Evolutionary conservation across 2,113 vertebrate species (phyloP), one percentile per base, ranked within the genome.

Genomic region (Vidua macroura): DNA sequence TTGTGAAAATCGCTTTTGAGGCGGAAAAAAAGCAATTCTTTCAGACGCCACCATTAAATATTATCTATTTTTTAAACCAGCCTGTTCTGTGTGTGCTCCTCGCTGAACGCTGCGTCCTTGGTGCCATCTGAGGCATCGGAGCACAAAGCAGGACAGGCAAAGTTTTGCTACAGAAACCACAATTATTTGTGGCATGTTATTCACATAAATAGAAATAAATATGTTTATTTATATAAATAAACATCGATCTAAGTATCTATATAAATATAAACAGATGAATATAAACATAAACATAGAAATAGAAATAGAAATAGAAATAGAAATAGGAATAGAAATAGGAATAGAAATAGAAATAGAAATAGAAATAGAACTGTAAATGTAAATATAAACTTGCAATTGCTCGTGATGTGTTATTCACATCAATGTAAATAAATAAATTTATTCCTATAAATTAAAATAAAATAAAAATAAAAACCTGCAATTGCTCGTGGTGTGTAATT

Each of bases 131-230:
- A 69, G 62, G 44, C 27, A 39, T 1, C 11, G 5, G 15, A 31
- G 55, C 53, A 30, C 31, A 67, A 10, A 39, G 52, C 23, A 69
- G 79, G 31, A 64, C 23, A 8, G 51, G 70, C 23, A 8, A 80
- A 35, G 33, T 35, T 92, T 24, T 77, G 68, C 52, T 39, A 39
- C 75, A 44, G 62, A 44, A 87, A 49, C 39, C 9, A 48, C 66
- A 31, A 27, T 31, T 73, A 27, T 35, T 56, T 0, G 0, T 7
- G 33, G 44, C 14, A 63, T 49, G 30, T 41, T 55, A 11, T 2
- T 69, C 43, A 43, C 20, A 33, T 14, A 24, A 31, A 18, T 72
- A 24, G 1, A 9, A 70, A 69, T 14, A 35, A 19, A 48, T 19
- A 10, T n/a, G 8, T 35, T 35, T 27, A 49, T 28, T 35, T 6